These are phyloP conservation scores for Heterotis niloticus DNA, from an alignment of 2,113 vertebrate species.

Conservation along the genomic window DNA sequence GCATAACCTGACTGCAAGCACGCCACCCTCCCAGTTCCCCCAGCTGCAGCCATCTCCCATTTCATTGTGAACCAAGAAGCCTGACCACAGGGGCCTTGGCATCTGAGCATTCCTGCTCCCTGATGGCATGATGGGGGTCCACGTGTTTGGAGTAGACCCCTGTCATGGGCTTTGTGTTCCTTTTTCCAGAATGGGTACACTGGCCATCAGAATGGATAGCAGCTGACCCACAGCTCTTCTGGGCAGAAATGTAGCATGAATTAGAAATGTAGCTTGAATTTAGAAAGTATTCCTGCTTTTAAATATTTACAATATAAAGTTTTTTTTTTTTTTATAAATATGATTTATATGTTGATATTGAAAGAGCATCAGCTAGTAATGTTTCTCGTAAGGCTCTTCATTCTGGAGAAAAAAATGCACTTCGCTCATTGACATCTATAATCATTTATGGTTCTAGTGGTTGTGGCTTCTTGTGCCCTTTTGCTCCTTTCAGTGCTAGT, in stretches of 20 bases:
- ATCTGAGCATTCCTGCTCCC: not conserved
- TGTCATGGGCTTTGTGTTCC: too few relatives aligned
- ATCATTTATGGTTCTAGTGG: not conserved
- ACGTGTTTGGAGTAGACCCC: too few relatives aligned
- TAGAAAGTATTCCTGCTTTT: not conserved
- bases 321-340: not conserved
- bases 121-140: too few relatives aligned
- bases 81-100: constrained; percentile 39
- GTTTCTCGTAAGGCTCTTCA: not conserved
- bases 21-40: constrained; percentile 33
- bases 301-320: not conserved
- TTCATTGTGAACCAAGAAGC: constrained; percentile 49
- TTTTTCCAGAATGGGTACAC: not conserved
- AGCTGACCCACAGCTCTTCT: not conserved
- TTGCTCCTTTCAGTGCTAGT: constrained; percentile 1
- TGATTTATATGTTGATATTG: not conserved
- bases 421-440: not conserved
- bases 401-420: not conserved
- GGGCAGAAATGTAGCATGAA: not conserved
- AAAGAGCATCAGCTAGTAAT: not conserved
- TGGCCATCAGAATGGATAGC: not conserved
- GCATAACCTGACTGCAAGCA: constrained; percentile 43
- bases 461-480: not conserved
- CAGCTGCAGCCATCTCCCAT: constrained; percentile 41
- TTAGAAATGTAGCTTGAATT: not conserved